A percentile compares a stretch with the other conserved stretches of the same genome.
Conservation (phyloP, 2,113 vertebrate species). For the Sphyrna mokarran region DNA sequence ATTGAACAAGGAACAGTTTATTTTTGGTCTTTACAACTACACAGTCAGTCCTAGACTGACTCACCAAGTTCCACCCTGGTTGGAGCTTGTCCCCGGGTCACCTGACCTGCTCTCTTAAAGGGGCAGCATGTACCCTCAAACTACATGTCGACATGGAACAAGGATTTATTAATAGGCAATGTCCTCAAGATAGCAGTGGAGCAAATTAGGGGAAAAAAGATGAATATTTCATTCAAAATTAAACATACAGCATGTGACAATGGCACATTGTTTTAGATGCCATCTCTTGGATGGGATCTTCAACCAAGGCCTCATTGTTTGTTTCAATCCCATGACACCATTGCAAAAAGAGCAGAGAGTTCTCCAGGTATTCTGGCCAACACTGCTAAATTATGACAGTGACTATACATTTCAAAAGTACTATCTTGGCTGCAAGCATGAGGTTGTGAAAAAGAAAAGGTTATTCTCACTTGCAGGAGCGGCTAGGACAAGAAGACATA, state of each 20-base stretch:
- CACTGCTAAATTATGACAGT: neutral
- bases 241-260: neutral
- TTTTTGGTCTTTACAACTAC: too few species aligned
- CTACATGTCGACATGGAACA: neutral
- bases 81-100: too few species aligned
- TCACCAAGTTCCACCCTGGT: too few species aligned
- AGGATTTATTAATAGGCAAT: neutral
- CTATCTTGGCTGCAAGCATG: neutral
- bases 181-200: neutral
- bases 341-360: neutral
- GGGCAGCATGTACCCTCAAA: too few species aligned
- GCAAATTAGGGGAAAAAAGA: neutral
- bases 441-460: neutral
- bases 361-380: neutral
- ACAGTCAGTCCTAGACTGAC: too few species aligned
- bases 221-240: neutral
- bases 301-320: neutral
- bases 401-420: neutral
- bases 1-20: too few species aligned
- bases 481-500: too few species aligned
- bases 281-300: neutral
- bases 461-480: too few species aligned
- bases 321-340: neutral
- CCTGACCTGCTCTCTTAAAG: too few species aligned
- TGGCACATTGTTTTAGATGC: neutral